Conservation (phyloP, 2,113 vertebrate species). For the Nothoprocta perdicaria region DNA sequence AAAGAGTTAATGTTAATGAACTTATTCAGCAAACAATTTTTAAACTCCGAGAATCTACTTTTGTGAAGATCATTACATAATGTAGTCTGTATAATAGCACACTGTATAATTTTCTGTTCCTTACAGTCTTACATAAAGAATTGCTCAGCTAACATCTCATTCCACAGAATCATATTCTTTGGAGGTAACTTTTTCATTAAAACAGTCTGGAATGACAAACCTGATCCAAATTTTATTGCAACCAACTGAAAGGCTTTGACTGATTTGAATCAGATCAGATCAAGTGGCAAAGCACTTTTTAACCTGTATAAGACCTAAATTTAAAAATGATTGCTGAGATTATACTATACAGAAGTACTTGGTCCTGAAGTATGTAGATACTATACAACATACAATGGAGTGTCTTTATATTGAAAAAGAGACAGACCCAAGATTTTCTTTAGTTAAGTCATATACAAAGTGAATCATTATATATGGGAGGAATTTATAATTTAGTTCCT, state of each 20-base stretch:
- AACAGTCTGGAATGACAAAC: not conserved
- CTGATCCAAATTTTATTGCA: not conserved
- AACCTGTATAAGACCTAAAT: not conserved
- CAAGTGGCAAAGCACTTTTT: not conserved
- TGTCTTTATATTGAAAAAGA: not conserved
- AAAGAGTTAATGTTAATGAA: not conserved
- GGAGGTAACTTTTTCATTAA: not conserved
- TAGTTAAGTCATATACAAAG: constrained; percentile 54
- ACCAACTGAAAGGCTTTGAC: not conserved
- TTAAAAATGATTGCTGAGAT: not conserved
- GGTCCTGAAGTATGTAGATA: not conserved
- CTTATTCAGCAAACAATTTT: not conserved
- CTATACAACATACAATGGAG: not conserved
- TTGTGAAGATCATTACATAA: not conserved
- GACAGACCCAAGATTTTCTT: constrained; percentile 18
- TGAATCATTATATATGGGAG: constrained; percentile 76
- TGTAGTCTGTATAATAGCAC: not conserved
- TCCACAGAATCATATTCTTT: not conserved
- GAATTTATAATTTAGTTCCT: constrained; percentile 75
- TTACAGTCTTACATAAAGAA: not conserved
- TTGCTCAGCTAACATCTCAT: not conserved
- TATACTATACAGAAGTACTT: not conserved
- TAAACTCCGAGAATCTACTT: not conserved
- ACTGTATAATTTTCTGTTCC: not conserved
- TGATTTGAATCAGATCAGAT: not conserved